Evolutionary conservation across 2,113 vertebrate genomes (phyloP), one percentile per base, ranked within the genome.

Genomic region (Neomonachus schauinslandi): DNA sequence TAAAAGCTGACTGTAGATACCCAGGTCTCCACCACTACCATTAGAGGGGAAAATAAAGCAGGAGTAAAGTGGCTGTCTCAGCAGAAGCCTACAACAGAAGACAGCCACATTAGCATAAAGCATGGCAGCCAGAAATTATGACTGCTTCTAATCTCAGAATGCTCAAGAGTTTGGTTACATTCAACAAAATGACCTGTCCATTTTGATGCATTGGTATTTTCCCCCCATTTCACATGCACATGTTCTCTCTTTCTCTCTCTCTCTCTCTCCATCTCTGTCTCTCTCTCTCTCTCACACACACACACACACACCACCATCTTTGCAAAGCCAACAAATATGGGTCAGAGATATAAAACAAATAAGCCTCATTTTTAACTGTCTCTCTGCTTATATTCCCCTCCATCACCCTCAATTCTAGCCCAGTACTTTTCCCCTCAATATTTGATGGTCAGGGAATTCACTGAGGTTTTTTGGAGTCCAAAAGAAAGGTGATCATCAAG

Each of bases 41-140:
- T 98, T 98, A 98, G 16, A 77, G 96, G 97, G 97, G 97, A 97
- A 98, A 99, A 99, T 98, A 98, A 99, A 99, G 97, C 96, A 94
- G 97, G 97, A 98, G 95, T 74, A 98, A 99, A 99, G 98, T 71
- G 94, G 96, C 98, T 91, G 94, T 97, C 98, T 99, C 99, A 99
- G 99, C 99, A 99, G 98, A 99, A 99, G 98, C 98, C 98, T 94
- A 98, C 96, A 98, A 98, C 98, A 85, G 94, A 85, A 85, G 96
- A 97, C 80, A 96, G 99, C 97, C 98, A 99, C 98, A 99, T 99
- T 99, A 99, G 99, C 99, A 99, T 99, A 99, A 99, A 98, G 98
- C 98, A 98, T 94, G 98, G 98, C 98, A 98, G 98, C 93, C 98
- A 99, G 98, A 98, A 99, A 99, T 99, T 98, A 99, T 98, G 98